Evolutionary conservation across 2,113 vertebrate species (phyloP).

Genomic region (Myotis yumanensis): DNA sequence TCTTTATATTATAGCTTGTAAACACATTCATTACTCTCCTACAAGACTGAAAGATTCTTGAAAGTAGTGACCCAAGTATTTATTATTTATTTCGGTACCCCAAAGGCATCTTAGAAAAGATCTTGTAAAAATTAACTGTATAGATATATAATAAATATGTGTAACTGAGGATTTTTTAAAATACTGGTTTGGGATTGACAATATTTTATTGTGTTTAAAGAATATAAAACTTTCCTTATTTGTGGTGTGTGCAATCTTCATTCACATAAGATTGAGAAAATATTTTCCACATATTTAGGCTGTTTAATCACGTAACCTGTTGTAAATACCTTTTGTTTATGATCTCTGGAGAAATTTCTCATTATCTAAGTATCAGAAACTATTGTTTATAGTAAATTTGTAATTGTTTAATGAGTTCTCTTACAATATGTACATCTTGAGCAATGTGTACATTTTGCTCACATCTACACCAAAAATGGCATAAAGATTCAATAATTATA

Average conservation of each 20-base stretch:
- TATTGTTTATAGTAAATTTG: neutral
- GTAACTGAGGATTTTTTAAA: neutral
- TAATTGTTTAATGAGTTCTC: neutral
- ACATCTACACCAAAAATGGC: neutral
- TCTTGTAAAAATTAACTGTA: neutral
- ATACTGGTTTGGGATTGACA: neutral
- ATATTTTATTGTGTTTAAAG: neutral
- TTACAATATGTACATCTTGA: neutral
- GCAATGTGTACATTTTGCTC: neutral
- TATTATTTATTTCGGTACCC: neutral
- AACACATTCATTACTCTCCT: neutral
- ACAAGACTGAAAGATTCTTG: constrained; percentile 25
- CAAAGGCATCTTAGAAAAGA: neutral
- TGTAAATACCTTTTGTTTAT: neutral
- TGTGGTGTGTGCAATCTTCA: neutral
- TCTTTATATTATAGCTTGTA: neutral
- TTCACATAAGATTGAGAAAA: neutral
- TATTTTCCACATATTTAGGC: constrained; percentile 3
- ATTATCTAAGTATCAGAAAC: neutral
- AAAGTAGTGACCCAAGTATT: neutral
- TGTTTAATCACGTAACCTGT: neutral
- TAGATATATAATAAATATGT: neutral
- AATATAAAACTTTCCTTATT: neutral
- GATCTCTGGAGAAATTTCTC: constrained; percentile 19
- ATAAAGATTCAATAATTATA: neutral